A percentile compares a stretch with the other conserved stretches of the same genome.
phyloP scores from a whole-genome alignment of 2,888 invertebrate species.

The Synergus itoensis region DNA sequence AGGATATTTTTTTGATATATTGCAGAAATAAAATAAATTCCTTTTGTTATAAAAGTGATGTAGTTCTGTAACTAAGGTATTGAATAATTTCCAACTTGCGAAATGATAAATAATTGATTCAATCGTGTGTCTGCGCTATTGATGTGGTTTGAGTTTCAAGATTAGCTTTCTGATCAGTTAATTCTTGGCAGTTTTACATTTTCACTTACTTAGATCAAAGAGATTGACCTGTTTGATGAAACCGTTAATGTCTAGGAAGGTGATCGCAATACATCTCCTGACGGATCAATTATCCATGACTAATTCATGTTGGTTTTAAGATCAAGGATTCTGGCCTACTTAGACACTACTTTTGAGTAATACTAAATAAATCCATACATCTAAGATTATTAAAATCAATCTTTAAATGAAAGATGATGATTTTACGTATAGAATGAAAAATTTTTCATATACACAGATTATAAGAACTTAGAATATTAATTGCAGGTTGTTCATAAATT shows the following conservation, averaged over 20 bases:
- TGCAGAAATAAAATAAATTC: background rate
- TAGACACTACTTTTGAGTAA: background rate
- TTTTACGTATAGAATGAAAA: no score
- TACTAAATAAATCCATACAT: background rate
- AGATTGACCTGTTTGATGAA: slow-evolving; percentile 28
- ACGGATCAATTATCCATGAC: slow-evolving; percentile 38
- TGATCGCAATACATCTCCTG: slow-evolving; percentile 16
- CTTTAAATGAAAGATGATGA: no score
- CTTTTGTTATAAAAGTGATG: background rate
- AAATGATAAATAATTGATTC: background rate
- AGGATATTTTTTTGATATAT: background rate
- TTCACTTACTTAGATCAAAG: slow-evolving; percentile 18
- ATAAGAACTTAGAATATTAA: background rate
- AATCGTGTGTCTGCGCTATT: background rate
- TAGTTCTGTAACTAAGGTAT: background rate
- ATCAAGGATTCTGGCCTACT: slow-evolving; percentile 6
- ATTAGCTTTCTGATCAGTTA: slow-evolving; percentile 27
- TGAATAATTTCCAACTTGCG: background rate
- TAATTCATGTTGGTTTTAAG: slow-evolving; percentile 7
- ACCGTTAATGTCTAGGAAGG: slow-evolving; percentile 18
- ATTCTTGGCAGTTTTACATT: background rate
- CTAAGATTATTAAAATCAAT: no score
- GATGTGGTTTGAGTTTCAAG: background rate
- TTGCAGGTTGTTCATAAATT: background rate
- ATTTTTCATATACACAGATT: no score